A percentile compares a stretch with the other conserved stretches of the same genome.
phyloP scores from a whole-genome alignment of 1,140 invertebrate genomes.

The Chymomyza costata region DNA sequence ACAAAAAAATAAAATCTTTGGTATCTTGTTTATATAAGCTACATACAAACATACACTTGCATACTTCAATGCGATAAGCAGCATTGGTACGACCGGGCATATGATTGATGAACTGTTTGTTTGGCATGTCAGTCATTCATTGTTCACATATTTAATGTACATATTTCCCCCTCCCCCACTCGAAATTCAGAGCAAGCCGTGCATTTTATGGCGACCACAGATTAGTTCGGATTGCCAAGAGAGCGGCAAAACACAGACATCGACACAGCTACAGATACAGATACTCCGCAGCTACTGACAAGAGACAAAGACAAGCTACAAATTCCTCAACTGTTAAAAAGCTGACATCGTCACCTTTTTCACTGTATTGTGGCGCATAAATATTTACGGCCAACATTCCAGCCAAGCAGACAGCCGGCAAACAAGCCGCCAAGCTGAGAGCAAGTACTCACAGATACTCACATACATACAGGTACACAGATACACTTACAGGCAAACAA shows the following conservation, averaged over 20 bases:
- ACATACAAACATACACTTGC: conserved; percentile 5
- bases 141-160: conserved; percentile 48
- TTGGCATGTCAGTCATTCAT: conserved; percentile 45
- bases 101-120: conserved; percentile 53
- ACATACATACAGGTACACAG: neutral
- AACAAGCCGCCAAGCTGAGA: neutral
- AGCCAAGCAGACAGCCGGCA: neutral
- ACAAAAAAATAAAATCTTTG: no score
- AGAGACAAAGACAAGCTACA: conserved; percentile 56
- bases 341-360: conserved; percentile 67
- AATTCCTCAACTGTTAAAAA: conserved; percentile 71
- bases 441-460: no score
- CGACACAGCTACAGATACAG: neutral
- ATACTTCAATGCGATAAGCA: conserved; percentile 44
- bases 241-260: conserved; percentile 8
- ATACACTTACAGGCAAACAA: neutral
- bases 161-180: neutral
- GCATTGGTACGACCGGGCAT: conserved; percentile 22
- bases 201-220: conserved; percentile 63
- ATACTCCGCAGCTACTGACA: no score
- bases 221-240: conserved; percentile 66
- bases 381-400: conserved; percentile 65
- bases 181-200: conserved; percentile 5
- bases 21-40: conserved; percentile 33
- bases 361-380: conserved; percentile 59